A percentile compares a stretch with the other conserved stretches of the same genome.
Evolutionary conservation across 2,113 vertebrate genomes (phyloP).

Genomic region (Xiphophorus couchianus): DNA sequence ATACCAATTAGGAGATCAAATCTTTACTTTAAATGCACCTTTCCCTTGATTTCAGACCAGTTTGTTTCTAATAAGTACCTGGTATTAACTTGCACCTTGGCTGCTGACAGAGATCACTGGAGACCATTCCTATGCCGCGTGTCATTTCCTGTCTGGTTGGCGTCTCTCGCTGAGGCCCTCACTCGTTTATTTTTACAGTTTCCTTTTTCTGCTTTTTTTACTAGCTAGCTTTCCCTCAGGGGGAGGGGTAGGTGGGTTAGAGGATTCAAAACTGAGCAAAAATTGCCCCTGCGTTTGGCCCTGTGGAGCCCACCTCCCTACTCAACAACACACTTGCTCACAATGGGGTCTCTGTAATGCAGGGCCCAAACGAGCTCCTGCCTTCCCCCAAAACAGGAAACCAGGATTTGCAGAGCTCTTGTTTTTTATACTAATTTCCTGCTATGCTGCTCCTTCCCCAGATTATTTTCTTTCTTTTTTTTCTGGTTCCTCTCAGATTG

Average conservation of each 20-base stretch:
- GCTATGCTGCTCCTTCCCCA: constrained; percentile 79
- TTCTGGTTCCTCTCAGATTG: constrained; percentile 72
- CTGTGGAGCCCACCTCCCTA: constrained; percentile 68
- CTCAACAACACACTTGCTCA: constrained; percentile 79
- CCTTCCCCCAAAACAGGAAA: constrained; percentile 84
- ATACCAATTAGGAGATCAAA: constrained; percentile 21
- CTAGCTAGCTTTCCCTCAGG: constrained; percentile 72
- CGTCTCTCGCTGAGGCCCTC: constrained; percentile 69
- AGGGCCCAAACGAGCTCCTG: constrained; percentile 69
- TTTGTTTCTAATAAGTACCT: constrained; percentile 15
- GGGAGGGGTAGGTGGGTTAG: constrained; percentile 74
- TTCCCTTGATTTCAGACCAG: constrained; percentile 19
- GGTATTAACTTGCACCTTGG: constrained; percentile 57
- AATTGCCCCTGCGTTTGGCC: constrained; percentile 71
- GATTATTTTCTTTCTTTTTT: constrained; percentile 79
- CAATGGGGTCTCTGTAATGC: constrained; percentile 84
- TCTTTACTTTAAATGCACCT: constrained; percentile 16
- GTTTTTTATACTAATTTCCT: constrained; percentile 86
- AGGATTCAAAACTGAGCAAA: constrained; percentile 61
- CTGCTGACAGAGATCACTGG: constrained; percentile 69
- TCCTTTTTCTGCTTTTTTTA: constrained; percentile 77
- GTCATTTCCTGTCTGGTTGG: constrained; percentile 83
- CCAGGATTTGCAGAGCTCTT: constrained; percentile 79
- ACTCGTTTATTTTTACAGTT: constrained; percentile 86
- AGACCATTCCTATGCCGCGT: constrained; percentile 78